A percentile compares a stretch with the other conserved stretches of the same genome.
Evolutionary conservation across 2,797 vertebrate genomes (phyloP).

Genomic region (Rhabdomys pumilio): DNA sequence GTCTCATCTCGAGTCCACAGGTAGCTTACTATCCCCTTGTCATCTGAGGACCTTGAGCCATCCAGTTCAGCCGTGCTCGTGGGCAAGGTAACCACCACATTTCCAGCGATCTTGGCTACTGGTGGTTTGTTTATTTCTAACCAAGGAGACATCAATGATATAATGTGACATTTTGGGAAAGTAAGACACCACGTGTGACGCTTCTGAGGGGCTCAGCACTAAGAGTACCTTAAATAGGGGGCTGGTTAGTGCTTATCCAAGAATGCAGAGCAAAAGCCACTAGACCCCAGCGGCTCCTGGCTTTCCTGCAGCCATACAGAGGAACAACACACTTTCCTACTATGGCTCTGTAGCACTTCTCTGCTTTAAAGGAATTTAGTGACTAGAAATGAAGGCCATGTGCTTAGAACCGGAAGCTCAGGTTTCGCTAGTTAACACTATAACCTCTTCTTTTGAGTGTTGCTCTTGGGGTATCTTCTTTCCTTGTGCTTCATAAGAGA

Average conservation of each 20-base stretch:
- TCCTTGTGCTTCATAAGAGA: not conserved
- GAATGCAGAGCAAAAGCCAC: not conserved
- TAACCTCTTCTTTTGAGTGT: slow-evolving; percentile 59
- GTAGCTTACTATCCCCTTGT: slow-evolving; percentile 95
- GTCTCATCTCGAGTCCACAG: slow-evolving; percentile 95
- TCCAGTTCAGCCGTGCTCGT: slow-evolving; percentile 93
- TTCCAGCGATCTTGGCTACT: slow-evolving; percentile 93
- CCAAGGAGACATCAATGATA: slow-evolving; percentile 77
- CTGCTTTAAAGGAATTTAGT: not conserved
- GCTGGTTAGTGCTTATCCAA: not conserved
- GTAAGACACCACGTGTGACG: slow-evolving; percentile 8
- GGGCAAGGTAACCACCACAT: slow-evolving; percentile 93
- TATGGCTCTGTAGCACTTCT: not conserved
- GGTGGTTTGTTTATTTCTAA: slow-evolving; percentile 96
- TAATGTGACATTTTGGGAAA: slow-evolving; percentile 45
- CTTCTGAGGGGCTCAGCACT: slow-evolving; percentile 1
- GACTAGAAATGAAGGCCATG: not conserved
- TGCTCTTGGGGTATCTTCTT: not conserved
- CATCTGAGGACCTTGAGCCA: slow-evolving; percentile 95
- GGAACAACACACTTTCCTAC: not conserved
- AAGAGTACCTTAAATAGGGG: not conserved
- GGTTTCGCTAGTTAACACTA: slow-evolving; percentile 15
- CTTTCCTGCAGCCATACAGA: not conserved
- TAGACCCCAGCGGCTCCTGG: not conserved
- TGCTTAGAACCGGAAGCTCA: not conserved